Conservation (phyloP, 2,113 vertebrate species). For the Pelmatolapia mariae region DNA sequence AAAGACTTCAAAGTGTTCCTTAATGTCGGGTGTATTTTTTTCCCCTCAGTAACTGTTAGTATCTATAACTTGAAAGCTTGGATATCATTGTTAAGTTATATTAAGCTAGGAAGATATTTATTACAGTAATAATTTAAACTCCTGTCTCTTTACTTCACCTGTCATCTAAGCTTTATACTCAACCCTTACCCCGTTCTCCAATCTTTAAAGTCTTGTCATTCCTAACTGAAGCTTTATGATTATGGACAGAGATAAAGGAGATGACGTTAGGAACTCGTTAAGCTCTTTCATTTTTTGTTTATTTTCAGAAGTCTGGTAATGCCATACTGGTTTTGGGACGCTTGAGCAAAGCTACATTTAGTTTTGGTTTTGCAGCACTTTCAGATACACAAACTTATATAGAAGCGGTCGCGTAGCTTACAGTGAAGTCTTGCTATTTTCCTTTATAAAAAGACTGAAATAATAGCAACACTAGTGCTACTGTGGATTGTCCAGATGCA, state of each 20-base stretch:
- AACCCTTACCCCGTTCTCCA: neutral
- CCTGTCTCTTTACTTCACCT: neutral
- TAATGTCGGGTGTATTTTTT: neutral
- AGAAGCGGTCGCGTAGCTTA: neutral
- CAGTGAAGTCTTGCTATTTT: neutral
- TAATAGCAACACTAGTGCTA: neutral
- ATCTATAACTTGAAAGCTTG: neutral
- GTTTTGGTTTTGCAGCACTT: neutral
- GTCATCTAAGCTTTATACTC: neutral
- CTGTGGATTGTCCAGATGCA: neutral
- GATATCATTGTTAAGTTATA: neutral
- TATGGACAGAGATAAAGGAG: neutral
- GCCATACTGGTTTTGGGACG: neutral
- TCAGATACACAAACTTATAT: neutral
- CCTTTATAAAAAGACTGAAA: neutral
- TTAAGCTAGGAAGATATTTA: neutral
- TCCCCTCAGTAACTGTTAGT: neutral
- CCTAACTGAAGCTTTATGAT: neutral
- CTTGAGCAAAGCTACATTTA: constrained; percentile 3
- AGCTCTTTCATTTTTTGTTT: neutral
- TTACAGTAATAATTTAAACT: neutral
- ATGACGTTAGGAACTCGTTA: neutral
- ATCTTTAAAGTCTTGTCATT: neutral
- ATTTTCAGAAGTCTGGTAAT: constrained; percentile 2
- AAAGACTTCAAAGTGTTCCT: neutral